These are phyloP conservation scores for Caenorhabditis japonica DNA, from an alignment of 2,888 invertebrate genomes.

Conservation along the genomic window DNA sequence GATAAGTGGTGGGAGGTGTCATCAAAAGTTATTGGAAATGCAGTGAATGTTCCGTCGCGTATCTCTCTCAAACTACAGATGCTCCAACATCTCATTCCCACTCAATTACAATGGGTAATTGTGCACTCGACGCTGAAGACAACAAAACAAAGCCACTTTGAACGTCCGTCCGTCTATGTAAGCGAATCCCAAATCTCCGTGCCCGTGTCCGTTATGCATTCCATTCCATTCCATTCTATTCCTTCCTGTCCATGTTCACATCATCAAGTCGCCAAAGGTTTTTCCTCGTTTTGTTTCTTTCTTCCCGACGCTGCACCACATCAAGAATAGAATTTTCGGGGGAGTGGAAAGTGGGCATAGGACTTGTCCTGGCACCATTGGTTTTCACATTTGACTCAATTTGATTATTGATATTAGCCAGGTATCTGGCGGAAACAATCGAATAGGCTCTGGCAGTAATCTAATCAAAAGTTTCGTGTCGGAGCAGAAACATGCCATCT, in stretches of 20 bases:
- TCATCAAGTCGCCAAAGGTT: conserved; percentile 1
- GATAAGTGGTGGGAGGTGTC: conserved; percentile 50
- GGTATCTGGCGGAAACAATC: conserved; percentile 47
- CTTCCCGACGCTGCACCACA: too few species aligned
- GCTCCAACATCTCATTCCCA: conserved; percentile 52
- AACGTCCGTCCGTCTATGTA: conserved; percentile 39
- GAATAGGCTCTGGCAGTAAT: conserved; percentile 40
- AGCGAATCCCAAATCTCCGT: conserved; percentile 46
- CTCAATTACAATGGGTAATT: conserved; percentile 72
- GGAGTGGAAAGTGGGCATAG: conserved; percentile 16
- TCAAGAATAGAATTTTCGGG: neutral
- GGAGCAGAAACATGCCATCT: conserved; percentile 21
- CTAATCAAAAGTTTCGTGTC: conserved; percentile 42
- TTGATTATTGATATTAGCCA: conserved; percentile 37
- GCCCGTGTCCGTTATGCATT: conserved; percentile 51
- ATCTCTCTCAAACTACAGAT: conserved; percentile 37
- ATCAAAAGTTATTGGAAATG: conserved; percentile 47
- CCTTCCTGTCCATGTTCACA: conserved; percentile 37
- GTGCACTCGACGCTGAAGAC: conserved; percentile 59
- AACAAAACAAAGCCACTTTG: conserved; percentile 68
- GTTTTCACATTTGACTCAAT: conserved; percentile 29
- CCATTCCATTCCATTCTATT: too few species aligned
- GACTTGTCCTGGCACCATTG: conserved; percentile 24
- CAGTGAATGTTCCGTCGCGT: conserved; percentile 39
- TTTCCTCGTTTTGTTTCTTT: conserved; percentile 2